phyloP scores from a whole-genome alignment of 1,140 invertebrate species.

The Atta texana region DNA sequence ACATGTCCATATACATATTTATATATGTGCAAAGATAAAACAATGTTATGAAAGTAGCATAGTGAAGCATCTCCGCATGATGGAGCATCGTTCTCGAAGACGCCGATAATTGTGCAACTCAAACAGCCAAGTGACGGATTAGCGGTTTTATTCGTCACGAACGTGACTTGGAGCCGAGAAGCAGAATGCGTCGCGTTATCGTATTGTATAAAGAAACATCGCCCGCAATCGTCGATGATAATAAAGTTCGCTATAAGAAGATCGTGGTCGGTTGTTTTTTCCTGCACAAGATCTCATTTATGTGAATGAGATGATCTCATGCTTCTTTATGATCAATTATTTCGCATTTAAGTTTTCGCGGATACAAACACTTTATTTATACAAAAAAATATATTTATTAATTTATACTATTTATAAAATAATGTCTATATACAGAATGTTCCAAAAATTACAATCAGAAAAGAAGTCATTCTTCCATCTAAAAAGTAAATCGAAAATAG shows the following conservation, averaged over 20 bases:
- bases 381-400: background rate
- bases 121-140: slow-evolving; percentile 35
- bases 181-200: slow-evolving; percentile 17
- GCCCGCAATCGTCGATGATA: slow-evolving; percentile 15
- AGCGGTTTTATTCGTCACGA: slow-evolving; percentile 11
- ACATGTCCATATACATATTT: background rate
- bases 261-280: background rate
- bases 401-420: background rate
- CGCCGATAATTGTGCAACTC: slow-evolving; percentile 44
- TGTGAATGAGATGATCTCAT: slow-evolving; percentile 20
- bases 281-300: background rate
- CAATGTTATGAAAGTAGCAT: slow-evolving; percentile 60
- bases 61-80: background rate
- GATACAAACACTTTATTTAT: background rate
- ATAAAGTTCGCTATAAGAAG: slow-evolving; percentile 25
- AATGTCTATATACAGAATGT: background rate
- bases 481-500: no score
- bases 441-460: no score
- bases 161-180: slow-evolving; percentile 33
- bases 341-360: background rate
- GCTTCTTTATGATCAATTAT: background rate
- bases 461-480: no score
- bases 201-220: slow-evolving; percentile 36
- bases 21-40: slow-evolving; percentile 19
- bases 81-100: slow-evolving; percentile 12